Conservation (phyloP, 2,797 vertebrate species). For the Cossypha caffra region DNA sequence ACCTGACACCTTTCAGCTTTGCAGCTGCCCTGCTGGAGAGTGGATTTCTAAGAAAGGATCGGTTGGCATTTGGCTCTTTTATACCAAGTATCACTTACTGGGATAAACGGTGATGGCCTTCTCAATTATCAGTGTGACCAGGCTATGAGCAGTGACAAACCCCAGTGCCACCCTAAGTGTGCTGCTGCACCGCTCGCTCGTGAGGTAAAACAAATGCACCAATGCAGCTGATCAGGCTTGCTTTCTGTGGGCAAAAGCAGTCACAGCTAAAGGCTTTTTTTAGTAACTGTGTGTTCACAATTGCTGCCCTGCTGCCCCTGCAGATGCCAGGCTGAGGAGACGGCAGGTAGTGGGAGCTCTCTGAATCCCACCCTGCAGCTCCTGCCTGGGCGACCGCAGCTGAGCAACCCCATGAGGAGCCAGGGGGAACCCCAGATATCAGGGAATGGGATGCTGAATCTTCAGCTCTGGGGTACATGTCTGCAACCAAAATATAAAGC, state of each 20-base stretch:
- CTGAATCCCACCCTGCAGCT: background rate
- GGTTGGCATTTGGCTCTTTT: background rate
- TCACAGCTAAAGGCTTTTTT: background rate
- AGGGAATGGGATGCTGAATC: background rate
- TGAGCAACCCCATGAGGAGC: background rate
- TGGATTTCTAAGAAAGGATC: background rate
- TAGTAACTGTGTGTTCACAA: background rate
- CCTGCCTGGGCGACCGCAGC: background rate
- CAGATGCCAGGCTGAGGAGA: background rate
- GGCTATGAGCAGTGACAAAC: rapidly evolving
- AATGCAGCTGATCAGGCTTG: background rate
- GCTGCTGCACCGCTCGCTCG: background rate
- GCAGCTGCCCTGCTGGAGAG: background rate
- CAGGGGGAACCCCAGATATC: background rate
- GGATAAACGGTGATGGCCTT: background rate
- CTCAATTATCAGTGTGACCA: background rate
- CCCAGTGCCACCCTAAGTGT: background rate
- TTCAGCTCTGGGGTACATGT: background rate
- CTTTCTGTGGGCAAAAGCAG: background rate
- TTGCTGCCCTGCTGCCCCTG: background rate
- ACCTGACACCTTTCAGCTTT: background rate
- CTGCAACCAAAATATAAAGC: background rate
- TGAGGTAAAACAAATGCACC: rapidly evolving
- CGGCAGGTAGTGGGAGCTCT: background rate
- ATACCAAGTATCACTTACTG: background rate